Evolutionary conservation across 2,113 vertebrate species (phyloP).

Genomic region (Pseudonaja textilis): DNA sequence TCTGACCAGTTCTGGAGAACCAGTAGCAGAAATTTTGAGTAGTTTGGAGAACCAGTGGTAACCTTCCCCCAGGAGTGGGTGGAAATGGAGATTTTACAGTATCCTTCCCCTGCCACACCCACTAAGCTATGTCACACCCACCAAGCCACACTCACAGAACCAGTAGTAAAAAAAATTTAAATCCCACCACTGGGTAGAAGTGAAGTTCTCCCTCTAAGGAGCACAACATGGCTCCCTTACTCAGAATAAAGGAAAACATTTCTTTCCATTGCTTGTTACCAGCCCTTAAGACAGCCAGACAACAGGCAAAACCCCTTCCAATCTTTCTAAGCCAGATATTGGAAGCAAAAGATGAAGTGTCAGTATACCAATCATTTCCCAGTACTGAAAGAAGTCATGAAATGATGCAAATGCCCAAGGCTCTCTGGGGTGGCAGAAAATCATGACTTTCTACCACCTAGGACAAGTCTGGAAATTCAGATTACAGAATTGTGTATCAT

Average conservation of each 20-base stretch:
- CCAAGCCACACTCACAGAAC: too few relatives aligned
- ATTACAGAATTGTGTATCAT: background rate
- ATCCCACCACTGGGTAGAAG: background rate
- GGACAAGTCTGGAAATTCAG: background rate
- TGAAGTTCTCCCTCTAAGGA: background rate
- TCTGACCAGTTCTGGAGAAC: too few relatives aligned
- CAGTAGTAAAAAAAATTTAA: too few relatives aligned
- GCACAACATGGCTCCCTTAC: background rate
- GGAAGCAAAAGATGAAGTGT: background rate
- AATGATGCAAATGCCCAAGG: background rate
- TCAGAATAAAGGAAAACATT: background rate
- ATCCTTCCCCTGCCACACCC: too few relatives aligned
- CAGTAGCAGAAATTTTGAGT: too few relatives aligned
- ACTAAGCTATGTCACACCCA: too few relatives aligned
- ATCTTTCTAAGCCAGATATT: background rate
- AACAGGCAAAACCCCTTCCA: background rate
- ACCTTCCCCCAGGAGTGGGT: too few relatives aligned
- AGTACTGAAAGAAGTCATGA: background rate
- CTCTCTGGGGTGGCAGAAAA: background rate
- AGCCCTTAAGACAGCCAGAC: background rate
- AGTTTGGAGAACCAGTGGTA: too few relatives aligned
- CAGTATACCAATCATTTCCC: background rate
- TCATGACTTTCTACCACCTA: background rate
- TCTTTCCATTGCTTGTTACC: background rate
- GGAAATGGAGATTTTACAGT: too few relatives aligned